Evolutionary conservation across 2,113 vertebrate genomes (phyloP).

Genomic region (Tachysurus vachellii): DNA sequence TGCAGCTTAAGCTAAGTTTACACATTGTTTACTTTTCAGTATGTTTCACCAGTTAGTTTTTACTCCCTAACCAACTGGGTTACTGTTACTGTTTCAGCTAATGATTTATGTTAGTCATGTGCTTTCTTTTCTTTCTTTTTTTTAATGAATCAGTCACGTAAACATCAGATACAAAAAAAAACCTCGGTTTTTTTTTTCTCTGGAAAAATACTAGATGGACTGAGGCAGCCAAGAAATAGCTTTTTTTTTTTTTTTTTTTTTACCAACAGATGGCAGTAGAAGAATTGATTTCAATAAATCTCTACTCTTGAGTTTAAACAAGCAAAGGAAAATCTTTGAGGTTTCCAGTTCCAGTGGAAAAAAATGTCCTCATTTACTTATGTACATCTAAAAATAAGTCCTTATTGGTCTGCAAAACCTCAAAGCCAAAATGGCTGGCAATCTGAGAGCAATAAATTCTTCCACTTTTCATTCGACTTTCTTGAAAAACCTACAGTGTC

Average conservation of each 20-base stretch:
- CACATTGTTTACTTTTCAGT: neutral
- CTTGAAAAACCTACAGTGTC: slow-evolving; percentile 44
- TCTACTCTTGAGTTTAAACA: neutral
- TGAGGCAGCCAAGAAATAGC: neutral
- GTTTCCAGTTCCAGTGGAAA: neutral
- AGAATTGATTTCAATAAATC: slow-evolving; percentile 2
- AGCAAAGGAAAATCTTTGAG: neutral
- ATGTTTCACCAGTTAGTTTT: neutral
- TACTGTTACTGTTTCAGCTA: neutral
- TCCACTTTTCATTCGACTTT: neutral
- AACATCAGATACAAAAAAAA: neutral
- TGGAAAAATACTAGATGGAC: neutral
- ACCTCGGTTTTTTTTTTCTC: neutral
- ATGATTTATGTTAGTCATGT: neutral
- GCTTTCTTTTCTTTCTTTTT: neutral
- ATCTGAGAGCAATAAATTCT: neutral
- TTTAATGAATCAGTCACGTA: neutral
- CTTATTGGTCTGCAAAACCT: neutral
- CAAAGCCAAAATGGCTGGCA: neutral
- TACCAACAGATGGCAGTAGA: slow-evolving; percentile 56
- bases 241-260: slow-evolving; percentile 21
- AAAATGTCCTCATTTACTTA: neutral
- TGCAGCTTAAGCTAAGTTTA: neutral
- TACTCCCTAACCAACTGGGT: neutral
- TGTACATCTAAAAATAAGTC: neutral